phyloP scores from a whole-genome alignment of 1,140 invertebrate genomes.

The Pachypsylla venusta region DNA sequence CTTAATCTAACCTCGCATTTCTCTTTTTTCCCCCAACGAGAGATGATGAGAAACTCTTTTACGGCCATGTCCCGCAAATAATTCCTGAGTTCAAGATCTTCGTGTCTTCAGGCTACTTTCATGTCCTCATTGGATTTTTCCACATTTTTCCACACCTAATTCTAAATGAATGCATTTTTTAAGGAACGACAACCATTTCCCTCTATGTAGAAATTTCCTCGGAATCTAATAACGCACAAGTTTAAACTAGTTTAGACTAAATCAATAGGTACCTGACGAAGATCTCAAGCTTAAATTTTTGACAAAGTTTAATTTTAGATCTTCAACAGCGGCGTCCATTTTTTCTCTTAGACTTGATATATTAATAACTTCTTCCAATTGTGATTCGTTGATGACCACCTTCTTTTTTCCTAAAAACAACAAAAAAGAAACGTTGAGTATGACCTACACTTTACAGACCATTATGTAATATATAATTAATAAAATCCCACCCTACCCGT shows the following conservation, averaged over 20 bases:
- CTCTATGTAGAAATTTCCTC: background rate
- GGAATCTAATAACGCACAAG: background rate
- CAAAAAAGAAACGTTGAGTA: too few species aligned
- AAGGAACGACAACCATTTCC: background rate
- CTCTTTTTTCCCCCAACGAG: too few species aligned
- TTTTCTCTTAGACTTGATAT: slow-evolving; percentile 46
- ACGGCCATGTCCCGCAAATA: too few species aligned
- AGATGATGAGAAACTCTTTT: too few species aligned
- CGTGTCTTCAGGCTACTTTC: background rate
- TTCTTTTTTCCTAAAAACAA: slow-evolving; percentile 41
- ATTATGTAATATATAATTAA: too few species aligned
- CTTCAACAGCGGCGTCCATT: slow-evolving; percentile 45
- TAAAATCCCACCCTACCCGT: too few species aligned
- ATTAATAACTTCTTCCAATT: slow-evolving; percentile 54
- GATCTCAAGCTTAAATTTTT: slow-evolving; percentile 61
- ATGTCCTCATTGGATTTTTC: background rate
- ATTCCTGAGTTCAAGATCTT: background rate
- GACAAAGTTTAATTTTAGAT: slow-evolving; percentile 60
- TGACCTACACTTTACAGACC: too few species aligned
- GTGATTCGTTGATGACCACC: slow-evolving; percentile 47
- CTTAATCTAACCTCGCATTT: too few species aligned
- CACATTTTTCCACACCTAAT: background rate
- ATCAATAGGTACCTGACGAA: slow-evolving; percentile 37
- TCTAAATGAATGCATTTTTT: background rate
- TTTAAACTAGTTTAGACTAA: slow-evolving; percentile 1